A percentile compares a stretch with the other conserved stretches of the same genome.
Evolutionary conservation across 2,888 invertebrate species (phyloP).

Genomic region (Volucella inflata): DNA sequence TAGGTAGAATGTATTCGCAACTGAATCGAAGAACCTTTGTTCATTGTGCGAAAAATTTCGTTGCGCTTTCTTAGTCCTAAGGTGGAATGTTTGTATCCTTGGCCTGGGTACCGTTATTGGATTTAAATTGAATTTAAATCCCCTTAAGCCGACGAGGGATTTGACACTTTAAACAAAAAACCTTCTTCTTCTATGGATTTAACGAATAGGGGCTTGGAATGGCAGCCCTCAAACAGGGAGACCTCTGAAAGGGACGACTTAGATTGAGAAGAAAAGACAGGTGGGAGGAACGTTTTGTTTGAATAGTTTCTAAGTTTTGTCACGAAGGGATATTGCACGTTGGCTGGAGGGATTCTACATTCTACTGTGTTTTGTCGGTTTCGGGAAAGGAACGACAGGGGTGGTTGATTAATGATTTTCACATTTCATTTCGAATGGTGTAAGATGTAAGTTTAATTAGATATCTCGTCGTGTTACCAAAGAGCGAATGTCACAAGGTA

Average conservation of each 20-base stretch:
- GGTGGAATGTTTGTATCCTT: not conserved
- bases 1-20: slow-evolving; percentile 1
- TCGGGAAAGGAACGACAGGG: not conserved
- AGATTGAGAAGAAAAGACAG: not conserved
- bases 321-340: slow-evolving; percentile 31
- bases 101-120: slow-evolving; percentile 60
- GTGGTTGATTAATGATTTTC: slow-evolving; percentile 64
- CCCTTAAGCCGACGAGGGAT: slow-evolving; percentile 72
- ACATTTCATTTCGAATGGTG: slow-evolving; percentile 44
- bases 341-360: slow-evolving; percentile 33
- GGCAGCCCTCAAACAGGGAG: not conserved
- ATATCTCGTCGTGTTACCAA: slow-evolving; percentile 14
- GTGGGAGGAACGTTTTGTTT: slow-evolving; percentile 39
- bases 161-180: slow-evolving; percentile 73
- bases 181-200: slow-evolving; percentile 42
- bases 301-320: slow-evolving; percentile 55
- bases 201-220: not conserved
- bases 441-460: slow-evolving; percentile 64
- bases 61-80: slow-evolving; percentile 44
- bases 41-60: slow-evolving; percentile 43
- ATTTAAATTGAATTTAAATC: slow-evolving; percentile 74
- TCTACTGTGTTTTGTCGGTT: slow-evolving; percentile 11
- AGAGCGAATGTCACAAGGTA: too few relatives aligned
- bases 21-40: slow-evolving; percentile 60
- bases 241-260: too few relatives aligned